Percentiles rank a stretch among this genome's conserved stretches.
Conservation (phyloP, 2,113 vertebrate species). For the Malurus alboscapulatus region DNA sequence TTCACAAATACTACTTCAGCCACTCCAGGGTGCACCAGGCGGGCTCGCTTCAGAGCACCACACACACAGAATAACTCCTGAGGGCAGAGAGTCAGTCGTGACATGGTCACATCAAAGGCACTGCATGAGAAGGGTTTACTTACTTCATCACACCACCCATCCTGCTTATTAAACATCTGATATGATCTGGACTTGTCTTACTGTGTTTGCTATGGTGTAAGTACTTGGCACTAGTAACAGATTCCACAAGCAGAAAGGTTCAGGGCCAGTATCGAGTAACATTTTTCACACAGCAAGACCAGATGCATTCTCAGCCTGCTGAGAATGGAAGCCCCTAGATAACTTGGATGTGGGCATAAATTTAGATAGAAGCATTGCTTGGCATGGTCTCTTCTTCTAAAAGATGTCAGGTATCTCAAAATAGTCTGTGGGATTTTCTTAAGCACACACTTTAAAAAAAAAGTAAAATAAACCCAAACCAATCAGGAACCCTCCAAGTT, state of each 20-base stretch:
- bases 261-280: neutral
- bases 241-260: neutral
- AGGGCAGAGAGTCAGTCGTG: neutral
- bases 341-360: neutral
- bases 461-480: neutral
- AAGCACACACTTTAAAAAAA: neutral
- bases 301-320: neutral
- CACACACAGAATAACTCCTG: slow-evolving; percentile 98
- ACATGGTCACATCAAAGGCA: neutral
- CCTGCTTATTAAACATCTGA: neutral
- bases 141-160: neutral
- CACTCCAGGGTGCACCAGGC: slow-evolving; percentile 90
- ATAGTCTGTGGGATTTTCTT: neutral
- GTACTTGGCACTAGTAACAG: neutral
- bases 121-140: neutral
- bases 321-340: neutral
- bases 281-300: neutral
- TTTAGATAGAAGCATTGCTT: neutral
- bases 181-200: neutral
- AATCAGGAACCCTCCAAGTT: neutral
- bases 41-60: slow-evolving; percentile 92
- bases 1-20: slow-evolving; percentile 97
- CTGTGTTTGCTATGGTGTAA: neutral
- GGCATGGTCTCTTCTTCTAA: neutral
- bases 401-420: neutral